These are phyloP conservation scores for Fragum whitleyi DNA, from an alignment of 2,888 invertebrate species.

Conservation along the genomic window DNA sequence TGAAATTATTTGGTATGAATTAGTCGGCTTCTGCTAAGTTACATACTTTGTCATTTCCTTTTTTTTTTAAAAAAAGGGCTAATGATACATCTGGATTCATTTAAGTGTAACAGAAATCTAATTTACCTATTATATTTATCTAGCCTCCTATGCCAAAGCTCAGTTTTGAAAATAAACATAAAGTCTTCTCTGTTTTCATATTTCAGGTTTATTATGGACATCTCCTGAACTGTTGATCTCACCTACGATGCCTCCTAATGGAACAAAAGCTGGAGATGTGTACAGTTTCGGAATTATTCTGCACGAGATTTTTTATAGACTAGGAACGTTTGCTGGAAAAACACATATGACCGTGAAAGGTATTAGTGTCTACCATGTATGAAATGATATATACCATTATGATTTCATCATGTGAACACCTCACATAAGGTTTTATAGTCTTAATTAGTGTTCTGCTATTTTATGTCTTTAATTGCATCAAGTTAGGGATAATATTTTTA, in stretches of 20 bases:
- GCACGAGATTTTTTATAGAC: conserved; percentile 66
- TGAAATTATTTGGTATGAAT: too few species aligned
- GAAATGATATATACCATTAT: not conserved
- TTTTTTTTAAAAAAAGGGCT: too few species aligned
- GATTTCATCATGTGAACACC: too few species aligned
- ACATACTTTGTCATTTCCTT: too few species aligned
- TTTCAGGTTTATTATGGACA: conserved; percentile 64
- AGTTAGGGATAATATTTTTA: too few species aligned
- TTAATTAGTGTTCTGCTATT: not conserved
- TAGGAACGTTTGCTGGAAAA: conserved; percentile 63
- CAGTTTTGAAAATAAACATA: too few species aligned
- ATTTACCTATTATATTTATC: too few species aligned
- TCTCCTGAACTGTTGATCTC: conserved; percentile 58
- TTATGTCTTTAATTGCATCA: too few species aligned
- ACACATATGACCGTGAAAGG: conserved; percentile 57
- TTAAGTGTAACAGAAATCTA: too few species aligned
- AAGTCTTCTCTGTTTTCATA: not conserved
- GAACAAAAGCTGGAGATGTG: conserved; percentile 58
- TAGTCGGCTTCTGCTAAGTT: too few species aligned
- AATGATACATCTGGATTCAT: too few species aligned
- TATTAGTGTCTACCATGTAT: not conserved
- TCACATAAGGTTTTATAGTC: not conserved
- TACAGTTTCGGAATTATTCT: conserved; percentile 65
- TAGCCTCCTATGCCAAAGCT: too few species aligned
- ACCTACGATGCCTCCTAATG: not conserved